Conservation (phyloP, 2,113 vertebrate genomes). For the Okapia johnstoni region DNA sequence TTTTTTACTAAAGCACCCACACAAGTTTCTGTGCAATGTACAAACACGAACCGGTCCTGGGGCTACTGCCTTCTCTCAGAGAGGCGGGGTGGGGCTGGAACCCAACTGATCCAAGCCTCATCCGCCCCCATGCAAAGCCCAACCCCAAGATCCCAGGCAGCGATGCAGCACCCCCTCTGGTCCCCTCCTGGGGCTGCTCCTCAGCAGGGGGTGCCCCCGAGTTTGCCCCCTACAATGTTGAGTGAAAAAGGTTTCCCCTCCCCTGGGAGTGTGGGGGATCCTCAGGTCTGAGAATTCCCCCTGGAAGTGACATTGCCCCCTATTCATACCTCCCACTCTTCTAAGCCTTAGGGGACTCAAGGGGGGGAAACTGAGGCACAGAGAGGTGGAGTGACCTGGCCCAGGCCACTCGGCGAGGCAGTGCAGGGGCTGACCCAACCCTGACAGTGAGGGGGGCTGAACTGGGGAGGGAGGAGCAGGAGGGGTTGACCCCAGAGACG, state of each 20-base stretch:
- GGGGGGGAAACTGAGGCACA: conserved; percentile 74
- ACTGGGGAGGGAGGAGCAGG: conserved; percentile 12
- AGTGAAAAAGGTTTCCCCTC: conserved; percentile 76
- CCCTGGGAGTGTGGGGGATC: conserved; percentile 60
- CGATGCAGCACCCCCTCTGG: conserved; percentile 54
- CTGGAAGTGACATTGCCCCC: conserved; percentile 68
- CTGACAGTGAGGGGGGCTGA: conserved; percentile 58
- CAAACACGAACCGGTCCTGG: conserved; percentile 65
- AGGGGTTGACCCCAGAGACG: conserved; percentile 43
- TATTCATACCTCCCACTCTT: conserved; percentile 65
- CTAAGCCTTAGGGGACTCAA: conserved; percentile 66
- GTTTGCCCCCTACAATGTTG: conserved; percentile 59
- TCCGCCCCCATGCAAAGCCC: conserved; percentile 57
- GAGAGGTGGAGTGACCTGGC: conserved; percentile 72
- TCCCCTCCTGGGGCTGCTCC: conserved; percentile 62
- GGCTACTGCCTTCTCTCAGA: conserved; percentile 53
- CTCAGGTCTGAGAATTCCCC: conserved; percentile 54
- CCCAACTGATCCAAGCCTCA: conserved; percentile 6
- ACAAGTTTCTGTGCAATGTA: conserved; percentile 75
- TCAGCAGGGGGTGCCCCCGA: conserved; percentile 43
- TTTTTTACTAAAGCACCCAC: conserved; percentile 79
- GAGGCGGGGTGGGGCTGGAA: conserved; percentile 40
- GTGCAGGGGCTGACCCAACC: conserved; percentile 71
- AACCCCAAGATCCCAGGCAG: conserved; percentile 52
- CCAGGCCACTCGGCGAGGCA: conserved; percentile 72